Evolutionary conservation across 1,140 invertebrate genomes (phyloP).

Genomic region (Tyrophagus putrescentiae): DNA sequence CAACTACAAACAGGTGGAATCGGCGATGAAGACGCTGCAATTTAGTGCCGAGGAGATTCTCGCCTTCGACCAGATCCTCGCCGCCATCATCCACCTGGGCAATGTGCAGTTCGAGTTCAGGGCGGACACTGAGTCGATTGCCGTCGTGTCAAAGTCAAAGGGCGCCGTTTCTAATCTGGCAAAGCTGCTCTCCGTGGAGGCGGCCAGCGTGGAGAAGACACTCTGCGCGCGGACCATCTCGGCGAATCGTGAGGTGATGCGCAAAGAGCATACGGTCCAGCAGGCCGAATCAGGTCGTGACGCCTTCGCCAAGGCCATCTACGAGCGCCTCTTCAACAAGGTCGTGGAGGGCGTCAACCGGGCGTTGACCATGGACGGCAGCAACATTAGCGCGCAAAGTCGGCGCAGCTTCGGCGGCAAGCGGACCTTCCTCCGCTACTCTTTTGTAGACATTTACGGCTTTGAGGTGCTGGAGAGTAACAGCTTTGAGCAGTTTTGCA

Average conservation of each 20-base stretch:
- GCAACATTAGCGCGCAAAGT: slow-evolving; percentile 67
- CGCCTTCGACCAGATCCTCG: slow-evolving; percentile 76
- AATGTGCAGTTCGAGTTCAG: slow-evolving; percentile 47
- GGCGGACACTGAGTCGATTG: slow-evolving; percentile 35
- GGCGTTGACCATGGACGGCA: slow-evolving; percentile 56
- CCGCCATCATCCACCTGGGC: slow-evolving; percentile 72
- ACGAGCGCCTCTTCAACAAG: slow-evolving; percentile 62
- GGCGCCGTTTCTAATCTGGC: slow-evolving; percentile 49
- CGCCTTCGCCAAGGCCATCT: slow-evolving; percentile 51
- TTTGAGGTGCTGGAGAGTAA: slow-evolving; percentile 59
- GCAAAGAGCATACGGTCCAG: slow-evolving; percentile 63
- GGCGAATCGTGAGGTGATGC: slow-evolving; percentile 80
- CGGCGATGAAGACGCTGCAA: slow-evolving; percentile 71
- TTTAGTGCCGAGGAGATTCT: slow-evolving; percentile 58
- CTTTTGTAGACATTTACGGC: slow-evolving; percentile 78
- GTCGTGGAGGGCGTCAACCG: slow-evolving; percentile 55
- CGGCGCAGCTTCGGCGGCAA: background rate
- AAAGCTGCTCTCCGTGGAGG: slow-evolving; percentile 53
- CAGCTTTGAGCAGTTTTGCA: slow-evolving; percentile 56
- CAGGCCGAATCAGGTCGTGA: slow-evolving; percentile 43
- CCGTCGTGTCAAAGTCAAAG: slow-evolving; percentile 48
- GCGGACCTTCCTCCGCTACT: slow-evolving; percentile 22
- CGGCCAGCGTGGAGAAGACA: slow-evolving; percentile 52
- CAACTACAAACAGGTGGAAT: slow-evolving; percentile 53
- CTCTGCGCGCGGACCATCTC: slow-evolving; percentile 75